Conservation (phyloP, 2,888 invertebrate genomes). For the Euzophera pinguis region DNA sequence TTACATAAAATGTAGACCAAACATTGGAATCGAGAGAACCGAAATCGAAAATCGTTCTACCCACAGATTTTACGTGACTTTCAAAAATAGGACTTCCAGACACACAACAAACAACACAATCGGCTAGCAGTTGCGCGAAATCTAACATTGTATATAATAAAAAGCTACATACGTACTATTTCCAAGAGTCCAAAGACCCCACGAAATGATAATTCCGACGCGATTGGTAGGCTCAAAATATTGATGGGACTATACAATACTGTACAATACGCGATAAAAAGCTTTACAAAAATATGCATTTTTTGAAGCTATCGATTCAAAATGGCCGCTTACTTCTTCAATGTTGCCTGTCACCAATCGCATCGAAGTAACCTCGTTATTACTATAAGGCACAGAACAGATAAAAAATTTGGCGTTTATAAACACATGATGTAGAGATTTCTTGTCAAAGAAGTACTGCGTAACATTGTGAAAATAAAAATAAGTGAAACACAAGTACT, state of each 20-base stretch:
- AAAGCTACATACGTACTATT: conserved; percentile 1
- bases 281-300: conserved; percentile 6
- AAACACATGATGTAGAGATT: too few species aligned
- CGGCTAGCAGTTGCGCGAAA: too few species aligned
- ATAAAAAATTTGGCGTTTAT: not conserved
- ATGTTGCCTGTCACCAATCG: not conserved
- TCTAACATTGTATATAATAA: not conserved
- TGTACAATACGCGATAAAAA: conserved; percentile 1
- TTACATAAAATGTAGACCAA: too few species aligned
- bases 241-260: conserved; percentile 7
- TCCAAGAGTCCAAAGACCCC: not conserved
- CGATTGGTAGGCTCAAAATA: not conserved
- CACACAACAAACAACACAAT: too few species aligned
- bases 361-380: not conserved
- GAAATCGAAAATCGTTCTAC: too few species aligned
- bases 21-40: too few species aligned
- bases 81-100: too few species aligned
- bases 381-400: not conserved
- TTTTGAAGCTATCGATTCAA: conserved; percentile 1
- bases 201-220: not conserved
- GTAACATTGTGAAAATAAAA: too few species aligned
- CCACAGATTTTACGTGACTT: too few species aligned
- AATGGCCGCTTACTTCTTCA: conserved; percentile 1
- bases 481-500: too few species aligned
- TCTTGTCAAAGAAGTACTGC: too few species aligned